These are phyloP conservation scores for Malacoctenus gilli DNA, from an alignment of 2,797 vertebrate species.

Conservation along the genomic window DNA sequence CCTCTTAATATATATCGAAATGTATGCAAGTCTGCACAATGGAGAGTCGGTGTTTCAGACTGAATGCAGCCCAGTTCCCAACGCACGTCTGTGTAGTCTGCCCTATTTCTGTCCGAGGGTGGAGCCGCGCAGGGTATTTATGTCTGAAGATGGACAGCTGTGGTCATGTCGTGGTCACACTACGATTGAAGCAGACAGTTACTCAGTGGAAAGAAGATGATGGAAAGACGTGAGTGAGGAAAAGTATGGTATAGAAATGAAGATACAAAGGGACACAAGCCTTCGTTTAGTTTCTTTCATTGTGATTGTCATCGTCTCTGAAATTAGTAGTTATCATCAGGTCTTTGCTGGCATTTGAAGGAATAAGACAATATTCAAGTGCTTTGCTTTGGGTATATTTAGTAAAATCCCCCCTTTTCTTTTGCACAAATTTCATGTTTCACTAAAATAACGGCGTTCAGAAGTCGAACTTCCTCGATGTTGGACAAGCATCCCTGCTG, in stretches of 20 bases:
- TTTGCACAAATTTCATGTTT: too few relatives aligned
- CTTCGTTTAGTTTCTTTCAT: too few relatives aligned
- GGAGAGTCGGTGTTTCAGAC: conserved; percentile 9
- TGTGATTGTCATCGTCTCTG: too few relatives aligned
- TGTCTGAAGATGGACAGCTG: conserved; percentile 49
- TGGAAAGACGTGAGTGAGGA: background rate
- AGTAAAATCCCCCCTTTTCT: too few relatives aligned
- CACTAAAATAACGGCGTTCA: too few relatives aligned
- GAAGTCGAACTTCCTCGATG: too few relatives aligned
- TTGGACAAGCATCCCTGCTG: too few relatives aligned
- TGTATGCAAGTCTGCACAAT: background rate
- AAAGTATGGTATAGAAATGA: background rate
- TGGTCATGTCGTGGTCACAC: conserved; percentile 53
- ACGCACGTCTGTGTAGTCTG: conserved; percentile 24
- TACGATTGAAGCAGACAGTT: conserved; percentile 45
- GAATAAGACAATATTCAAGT: too few relatives aligned
- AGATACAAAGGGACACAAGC: too few relatives aligned
- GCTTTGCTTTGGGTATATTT: too few relatives aligned
- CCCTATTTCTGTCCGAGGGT: conserved; percentile 56
- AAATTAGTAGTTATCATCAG: too few relatives aligned
- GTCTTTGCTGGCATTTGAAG: too few relatives aligned
- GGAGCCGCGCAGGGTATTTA: conserved; percentile 64
- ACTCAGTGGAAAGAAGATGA: conserved; percentile 9
- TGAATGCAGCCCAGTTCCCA: conserved; percentile 12
- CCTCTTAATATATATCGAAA: conserved; percentile 2